Percentiles rank a stretch among this genome's conserved stretches.
Conservation (phyloP, 2,797 vertebrate species). For the Hippocampus kuda region DNA sequence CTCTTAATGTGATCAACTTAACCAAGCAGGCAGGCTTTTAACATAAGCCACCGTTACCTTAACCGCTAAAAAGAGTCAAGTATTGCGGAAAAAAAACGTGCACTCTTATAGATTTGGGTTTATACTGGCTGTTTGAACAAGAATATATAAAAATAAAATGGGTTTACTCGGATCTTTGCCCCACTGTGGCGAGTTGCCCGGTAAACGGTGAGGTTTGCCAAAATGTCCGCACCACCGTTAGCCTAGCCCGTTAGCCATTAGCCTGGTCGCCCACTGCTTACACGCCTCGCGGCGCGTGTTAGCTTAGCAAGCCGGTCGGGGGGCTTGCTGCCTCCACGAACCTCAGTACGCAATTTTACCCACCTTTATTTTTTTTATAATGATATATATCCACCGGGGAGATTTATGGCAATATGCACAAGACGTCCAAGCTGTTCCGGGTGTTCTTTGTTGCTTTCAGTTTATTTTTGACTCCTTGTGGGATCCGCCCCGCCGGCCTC, state of each 20-base stretch:
- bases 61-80: neutral
- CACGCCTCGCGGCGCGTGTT: slow-evolving; percentile 44
- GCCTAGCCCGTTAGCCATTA: slow-evolving; percentile 36
- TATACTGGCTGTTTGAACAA: neutral
- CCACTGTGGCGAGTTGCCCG: neutral
- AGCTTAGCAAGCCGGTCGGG: slow-evolving; percentile 26
- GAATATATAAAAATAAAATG: neutral
- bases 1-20: neutral
- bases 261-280: slow-evolving; percentile 40
- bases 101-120: neutral
- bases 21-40: neutral
- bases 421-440: slow-evolving; percentile 53
- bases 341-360: slow-evolving; percentile 29
- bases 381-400: slow-evolving; percentile 63
- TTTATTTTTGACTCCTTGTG: slow-evolving; percentile 48
- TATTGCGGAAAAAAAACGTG: neutral
- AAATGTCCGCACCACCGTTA: slow-evolving; percentile 46
- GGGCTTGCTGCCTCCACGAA: slow-evolving; percentile 14
- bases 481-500: slow-evolving; percentile 77
- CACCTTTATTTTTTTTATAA: slow-evolving; percentile 55
- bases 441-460: slow-evolving; percentile 59
- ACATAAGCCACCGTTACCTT: slow-evolving; percentile 2
- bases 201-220: slow-evolving; percentile 23
- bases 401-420: slow-evolving; percentile 41
- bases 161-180: neutral